These are phyloP conservation scores for Paratrypauchen microcephalus DNA, from an alignment of 2,797 vertebrate genomes.

Conservation along the genomic window DNA sequence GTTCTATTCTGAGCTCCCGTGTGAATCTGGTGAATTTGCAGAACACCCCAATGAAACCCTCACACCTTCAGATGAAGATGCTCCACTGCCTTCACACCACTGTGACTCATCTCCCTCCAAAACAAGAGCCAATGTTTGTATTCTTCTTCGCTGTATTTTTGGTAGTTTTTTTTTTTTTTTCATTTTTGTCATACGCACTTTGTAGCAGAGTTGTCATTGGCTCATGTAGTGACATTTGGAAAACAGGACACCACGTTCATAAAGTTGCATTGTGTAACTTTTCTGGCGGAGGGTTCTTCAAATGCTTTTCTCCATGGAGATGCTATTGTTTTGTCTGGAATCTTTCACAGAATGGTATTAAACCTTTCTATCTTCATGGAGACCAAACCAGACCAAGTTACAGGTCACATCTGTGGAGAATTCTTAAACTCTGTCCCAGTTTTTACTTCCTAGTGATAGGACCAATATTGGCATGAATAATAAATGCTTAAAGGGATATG, in stretches of 20 bases:
- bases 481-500: too few species aligned
- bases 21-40: conserved; percentile 16
- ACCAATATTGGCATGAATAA: too few species aligned
- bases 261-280: too few species aligned
- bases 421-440: too few species aligned
- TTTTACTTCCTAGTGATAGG: too few species aligned
- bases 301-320: too few species aligned
- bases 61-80: neutral
- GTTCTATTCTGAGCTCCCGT: conserved; percentile 25
- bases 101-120: conserved; percentile 25
- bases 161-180: neutral
- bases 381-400: too few species aligned
- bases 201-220: neutral
- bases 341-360: too few species aligned
- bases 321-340: too few species aligned
- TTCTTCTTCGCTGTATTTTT: neutral
- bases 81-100: conserved; percentile 18
- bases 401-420: too few species aligned
- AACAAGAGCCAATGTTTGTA: neutral
- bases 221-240: neutral
- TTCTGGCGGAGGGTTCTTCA: too few species aligned
- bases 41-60: conserved; percentile 30
- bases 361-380: too few species aligned
- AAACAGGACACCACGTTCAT: neutral
- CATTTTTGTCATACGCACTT: conserved; percentile 19